phyloP scores from a whole-genome alignment of 2,888 invertebrate species.

The Aelia acuminata region DNA sequence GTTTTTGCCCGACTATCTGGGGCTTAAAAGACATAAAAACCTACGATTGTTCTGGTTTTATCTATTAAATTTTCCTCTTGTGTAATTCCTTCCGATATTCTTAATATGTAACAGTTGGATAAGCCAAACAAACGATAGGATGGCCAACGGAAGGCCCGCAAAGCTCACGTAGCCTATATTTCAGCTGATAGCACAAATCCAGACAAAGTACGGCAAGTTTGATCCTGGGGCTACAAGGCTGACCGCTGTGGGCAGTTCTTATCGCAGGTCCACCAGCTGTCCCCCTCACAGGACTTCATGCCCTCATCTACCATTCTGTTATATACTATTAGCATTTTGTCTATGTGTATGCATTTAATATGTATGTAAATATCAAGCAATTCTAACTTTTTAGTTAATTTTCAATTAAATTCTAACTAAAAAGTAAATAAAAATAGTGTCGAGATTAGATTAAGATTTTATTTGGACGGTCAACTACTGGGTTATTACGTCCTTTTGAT shows the following conservation, averaged over 20 bases:
- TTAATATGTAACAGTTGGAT: not conserved
- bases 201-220: constrained; percentile 5
- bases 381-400: too few relatives aligned
- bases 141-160: not conserved
- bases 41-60: too few relatives aligned
- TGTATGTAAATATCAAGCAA: too few relatives aligned
- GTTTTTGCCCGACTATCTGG: too few relatives aligned
- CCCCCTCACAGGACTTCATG: not conserved
- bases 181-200: constrained; percentile 33
- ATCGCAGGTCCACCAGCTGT: not conserved
- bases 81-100: not conserved
- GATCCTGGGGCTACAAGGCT: not conserved
- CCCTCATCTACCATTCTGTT: not conserved
- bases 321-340: not conserved
- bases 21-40: too few relatives aligned
- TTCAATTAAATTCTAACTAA: too few relatives aligned
- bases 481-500: too few relatives aligned
- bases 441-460: too few relatives aligned
- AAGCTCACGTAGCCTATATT: not conserved
- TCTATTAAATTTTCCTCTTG: not conserved
- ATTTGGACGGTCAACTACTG: too few relatives aligned
- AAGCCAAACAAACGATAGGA: not conserved
- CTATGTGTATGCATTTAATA: not conserved
- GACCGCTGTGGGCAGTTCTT: not conserved
- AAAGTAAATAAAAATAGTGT: too few relatives aligned